phyloP scores from a whole-genome alignment of 2,888 invertebrate species.

The Trimorus sp. region DNA sequence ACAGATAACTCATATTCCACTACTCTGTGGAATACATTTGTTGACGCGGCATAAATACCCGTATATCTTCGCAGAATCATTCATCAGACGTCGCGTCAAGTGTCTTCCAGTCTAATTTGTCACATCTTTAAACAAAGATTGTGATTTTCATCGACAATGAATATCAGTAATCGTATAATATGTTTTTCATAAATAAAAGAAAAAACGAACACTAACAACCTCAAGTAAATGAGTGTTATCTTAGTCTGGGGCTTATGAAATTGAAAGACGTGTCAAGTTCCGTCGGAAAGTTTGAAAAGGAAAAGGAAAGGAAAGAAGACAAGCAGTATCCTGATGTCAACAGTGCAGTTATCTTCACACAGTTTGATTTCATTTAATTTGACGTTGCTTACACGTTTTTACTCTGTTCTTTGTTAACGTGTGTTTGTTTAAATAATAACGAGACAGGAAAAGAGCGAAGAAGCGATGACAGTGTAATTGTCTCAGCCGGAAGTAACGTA shows the following conservation, averaged over 20 bases:
- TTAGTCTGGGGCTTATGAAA: not conserved
- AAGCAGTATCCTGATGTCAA: constrained; percentile 34
- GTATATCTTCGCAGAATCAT: constrained; percentile 39
- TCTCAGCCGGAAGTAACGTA: constrained; percentile 72
- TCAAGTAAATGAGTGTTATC: no score
- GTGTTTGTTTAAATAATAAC: constrained; percentile 56
- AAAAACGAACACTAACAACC: no score
- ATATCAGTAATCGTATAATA: no score
- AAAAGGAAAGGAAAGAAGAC: constrained; percentile 13
- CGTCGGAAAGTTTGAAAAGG: not conserved
- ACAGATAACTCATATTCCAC: constrained; percentile 63
- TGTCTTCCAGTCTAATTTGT: constrained; percentile 18
- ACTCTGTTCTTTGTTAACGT: constrained; percentile 33
- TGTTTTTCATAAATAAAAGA: no score
- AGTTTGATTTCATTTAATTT: constrained; percentile 47
- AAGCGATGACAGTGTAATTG: constrained; percentile 66
- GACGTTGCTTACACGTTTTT: constrained; percentile 27
- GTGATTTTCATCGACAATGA: no score
- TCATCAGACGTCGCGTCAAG: constrained; percentile 18
- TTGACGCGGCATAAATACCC: constrained; percentile 50
- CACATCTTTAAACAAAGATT: no score
- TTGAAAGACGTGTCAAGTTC: no score
- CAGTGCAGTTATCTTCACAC: constrained; percentile 40
- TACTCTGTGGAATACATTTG: constrained; percentile 60
- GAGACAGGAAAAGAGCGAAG: constrained; percentile 60